Evolutionary conservation across 2,797 vertebrate species (phyloP), one percentile per base, ranked within the genome.

Genomic region (Merluccius polli): DNA sequence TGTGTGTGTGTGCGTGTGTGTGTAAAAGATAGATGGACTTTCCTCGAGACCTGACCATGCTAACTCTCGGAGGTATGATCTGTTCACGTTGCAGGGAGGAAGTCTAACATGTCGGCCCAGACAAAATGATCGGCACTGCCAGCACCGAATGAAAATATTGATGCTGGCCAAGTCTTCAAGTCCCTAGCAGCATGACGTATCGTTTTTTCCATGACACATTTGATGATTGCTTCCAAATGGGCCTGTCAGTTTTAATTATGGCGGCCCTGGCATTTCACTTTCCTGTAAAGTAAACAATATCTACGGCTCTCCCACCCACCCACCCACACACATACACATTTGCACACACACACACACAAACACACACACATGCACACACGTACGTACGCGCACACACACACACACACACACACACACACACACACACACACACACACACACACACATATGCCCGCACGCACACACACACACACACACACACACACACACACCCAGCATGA

Each of bases 191-290:
- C 81, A 90, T 94, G 93, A 94, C 91, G 90, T 92, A 87, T 85
- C 75, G 76, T 11, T 90, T 93, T 94, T 94, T 94, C 93, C 93
- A 92, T 94, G 93, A 94, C 93, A 93, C 89, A 89, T 92, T 90
- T 89, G 89, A 93, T 92, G 93, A 94, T 94, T 92, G 91, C 91
- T 94, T 93, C 92, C 93, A 94, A 94, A 94, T 94, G 93, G 89
- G 81, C 81, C 88, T 90, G 92, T 94, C 93, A 92, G 90, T 88
- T 91, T 90, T 86, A 92, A 94, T 93, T 92, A 86, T 89, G 88
- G 87, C 76, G 84, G 90, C 84, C 81, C 83, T 74, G 63, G 83
- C 87, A 88, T 93, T 93, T 92, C 78, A 87, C 89, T 92, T 92
- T 90, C 79, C 86, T 86, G 83, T 89, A 90, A 92, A 90, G 87